phyloP scores from a whole-genome alignment of 2,888 invertebrate species.

The Drosophila setosimentum region DNA sequence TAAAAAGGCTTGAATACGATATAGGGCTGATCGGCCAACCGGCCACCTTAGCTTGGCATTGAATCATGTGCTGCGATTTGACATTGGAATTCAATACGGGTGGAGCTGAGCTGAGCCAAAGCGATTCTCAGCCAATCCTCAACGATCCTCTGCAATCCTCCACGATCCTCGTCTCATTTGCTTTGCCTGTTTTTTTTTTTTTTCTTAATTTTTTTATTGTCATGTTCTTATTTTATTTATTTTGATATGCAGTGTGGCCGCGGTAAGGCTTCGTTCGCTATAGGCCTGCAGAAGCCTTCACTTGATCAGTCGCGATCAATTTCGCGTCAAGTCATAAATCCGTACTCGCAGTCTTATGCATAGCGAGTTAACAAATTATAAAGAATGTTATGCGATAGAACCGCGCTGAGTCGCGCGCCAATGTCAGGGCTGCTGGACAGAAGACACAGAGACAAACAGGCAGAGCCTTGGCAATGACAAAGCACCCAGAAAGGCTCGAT shows the following conservation, averaged over 20 bases:
- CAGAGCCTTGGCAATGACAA: conserved; percentile 71
- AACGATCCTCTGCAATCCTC: conserved; percentile 42
- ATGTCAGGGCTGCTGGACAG: conserved; percentile 52
- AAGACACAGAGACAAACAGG: conserved; percentile 14
- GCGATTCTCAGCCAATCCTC: conserved; percentile 38
- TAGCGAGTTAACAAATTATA: conserved; percentile 77
- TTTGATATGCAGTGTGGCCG: conserved; percentile 13
- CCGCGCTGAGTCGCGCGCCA: conserved; percentile 58
- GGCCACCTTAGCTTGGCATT: conserved; percentile 65
- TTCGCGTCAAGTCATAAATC: conserved; percentile 76
- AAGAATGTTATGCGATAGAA: conserved; percentile 75
- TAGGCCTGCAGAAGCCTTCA: conserved; percentile 49
- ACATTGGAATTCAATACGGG: conserved; percentile 80
- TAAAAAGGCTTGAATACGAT: conserved; percentile 47
- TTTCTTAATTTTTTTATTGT: neutral
- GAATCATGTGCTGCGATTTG: conserved; percentile 76
- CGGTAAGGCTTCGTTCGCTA: conserved; percentile 43
- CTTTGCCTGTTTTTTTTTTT: conserved; percentile 3
- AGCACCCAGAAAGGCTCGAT: conserved; percentile 29
- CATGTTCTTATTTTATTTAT: conserved; percentile 31
- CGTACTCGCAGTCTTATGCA: conserved; percentile 74
- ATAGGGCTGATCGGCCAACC: conserved; percentile 35
- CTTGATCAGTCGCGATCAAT: conserved; percentile 75
- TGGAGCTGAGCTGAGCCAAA: conserved; percentile 49
- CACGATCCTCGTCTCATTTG: conserved; percentile 21